Conservation (phyloP, 1,140 invertebrate species). For the Meloidogyne chitwoodi region DNA sequence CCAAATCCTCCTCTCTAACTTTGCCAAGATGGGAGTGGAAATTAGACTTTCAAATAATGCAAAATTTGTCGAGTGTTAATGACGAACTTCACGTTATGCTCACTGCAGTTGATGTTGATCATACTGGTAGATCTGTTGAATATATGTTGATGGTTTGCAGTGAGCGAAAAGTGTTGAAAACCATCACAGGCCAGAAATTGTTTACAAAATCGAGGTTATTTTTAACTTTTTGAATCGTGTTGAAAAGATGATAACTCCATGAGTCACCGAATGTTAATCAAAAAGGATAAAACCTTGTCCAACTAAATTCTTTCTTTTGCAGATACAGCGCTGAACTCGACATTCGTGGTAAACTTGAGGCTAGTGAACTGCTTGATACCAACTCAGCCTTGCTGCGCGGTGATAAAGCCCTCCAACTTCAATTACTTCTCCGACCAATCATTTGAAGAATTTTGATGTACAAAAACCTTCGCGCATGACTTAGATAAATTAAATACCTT, state of each 20-base stretch:
- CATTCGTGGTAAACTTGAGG: constrained; percentile 35
- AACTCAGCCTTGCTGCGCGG: constrained; percentile 33
- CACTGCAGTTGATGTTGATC: constrained; percentile 62
- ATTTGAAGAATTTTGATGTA: constrained; percentile 10
- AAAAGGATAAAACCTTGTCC: not conserved
- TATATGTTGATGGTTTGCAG: constrained; percentile 61
- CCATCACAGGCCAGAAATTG: constrained; percentile 61
- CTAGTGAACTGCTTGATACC: constrained; percentile 32
- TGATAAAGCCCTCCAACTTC: constrained; percentile 40
- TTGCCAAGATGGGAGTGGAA: constrained; percentile 63
- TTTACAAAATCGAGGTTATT: constrained; percentile 62
- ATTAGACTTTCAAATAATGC: constrained; percentile 58
- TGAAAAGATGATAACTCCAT: too few relatives aligned
- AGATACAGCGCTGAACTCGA: constrained; percentile 47
- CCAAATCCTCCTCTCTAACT: constrained; percentile 61
- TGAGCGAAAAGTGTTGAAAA: constrained; percentile 59
- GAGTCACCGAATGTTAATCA: too few relatives aligned
- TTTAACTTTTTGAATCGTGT: not conserved
- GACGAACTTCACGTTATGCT: constrained; percentile 60
- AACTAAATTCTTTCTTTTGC: not conserved
- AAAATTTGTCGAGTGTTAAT: constrained; percentile 5
- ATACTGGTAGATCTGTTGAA: constrained; percentile 61
- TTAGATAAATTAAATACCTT: not conserved
- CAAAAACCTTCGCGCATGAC: not conserved
- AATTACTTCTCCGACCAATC: constrained; percentile 38